Base-by-base conservation (phyloP, 2,797 vertebrate species). In the Liparis tanakae region DNA sequence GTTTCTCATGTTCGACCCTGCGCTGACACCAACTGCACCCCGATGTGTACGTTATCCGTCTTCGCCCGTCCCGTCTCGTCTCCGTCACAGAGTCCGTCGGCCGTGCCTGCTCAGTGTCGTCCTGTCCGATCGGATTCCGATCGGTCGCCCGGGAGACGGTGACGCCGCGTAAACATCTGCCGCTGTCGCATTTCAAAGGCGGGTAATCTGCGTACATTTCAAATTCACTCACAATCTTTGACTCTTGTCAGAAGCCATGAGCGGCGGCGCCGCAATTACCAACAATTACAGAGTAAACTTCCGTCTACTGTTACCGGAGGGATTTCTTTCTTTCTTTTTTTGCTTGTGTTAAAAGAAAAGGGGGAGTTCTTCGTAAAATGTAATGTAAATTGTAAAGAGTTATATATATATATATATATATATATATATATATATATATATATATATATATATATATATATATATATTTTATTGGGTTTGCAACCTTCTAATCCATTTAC, bases 401-500 rank as follows among this genome's bases (percentile, higher is more conserved):
- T 48, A 30, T 30, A 30, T 30, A 91, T 92, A 92, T 93, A 30
- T 30, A 30, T 30, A 91, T 92, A 92, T 93, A 30, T 30, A 30
- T 30, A 91, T 92, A 92, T 93, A 30, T 30, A 30, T 30, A 91
- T 92, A 92, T 93, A 30, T 30, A 30, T 30, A 91, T 92, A 92
- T 93, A 30, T 30, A 30, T 30, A 91, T 92, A 92, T 93, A 30
- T 30, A 30, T 30, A 91, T 92, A 92, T 93, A n/a, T n/a, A 30
- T 30, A 30, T 30, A 91, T 92, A 92, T 93, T 92, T 90, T 86
- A 85, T 87, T 72, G 66, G 71, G 76, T 90, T 84, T 67, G 33
- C 86, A 88, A 85, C 87, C 90, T 90, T 90, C 85, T 93, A 92
- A 92, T 91, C 88, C 91, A 91, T 93, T 92, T 93, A 90, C 92